Percentiles rank a stretch among this genome's conserved stretches.
Conservation (phyloP, 2,797 vertebrate species). For the Aratinga solstitialis region DNA sequence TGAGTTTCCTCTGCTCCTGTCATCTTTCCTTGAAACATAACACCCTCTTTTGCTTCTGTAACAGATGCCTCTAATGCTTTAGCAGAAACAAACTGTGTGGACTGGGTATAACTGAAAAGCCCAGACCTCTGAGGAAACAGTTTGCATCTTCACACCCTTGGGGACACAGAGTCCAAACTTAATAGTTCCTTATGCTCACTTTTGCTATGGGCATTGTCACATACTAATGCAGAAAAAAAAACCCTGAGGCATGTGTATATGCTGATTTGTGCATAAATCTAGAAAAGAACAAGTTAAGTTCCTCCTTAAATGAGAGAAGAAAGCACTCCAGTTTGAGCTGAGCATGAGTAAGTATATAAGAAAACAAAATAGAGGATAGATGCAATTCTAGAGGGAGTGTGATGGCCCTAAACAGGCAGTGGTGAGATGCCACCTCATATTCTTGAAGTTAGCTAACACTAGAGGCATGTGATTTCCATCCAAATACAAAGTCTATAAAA, state of each 20-base stretch:
- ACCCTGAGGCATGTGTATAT: not conserved
- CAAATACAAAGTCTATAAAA: not conserved
- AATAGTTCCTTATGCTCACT: not conserved
- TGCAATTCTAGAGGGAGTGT: not conserved
- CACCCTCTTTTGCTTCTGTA: not conserved
- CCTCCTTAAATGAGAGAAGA: not conserved
- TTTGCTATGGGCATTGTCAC: not conserved
- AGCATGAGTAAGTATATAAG: not conserved
- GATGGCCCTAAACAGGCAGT: not conserved
- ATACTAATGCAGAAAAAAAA: not conserved
- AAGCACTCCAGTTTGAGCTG: not conserved
- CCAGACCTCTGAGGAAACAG: not conserved
- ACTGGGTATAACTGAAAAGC: not conserved
- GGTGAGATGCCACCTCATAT: not conserved
- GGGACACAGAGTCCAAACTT: not conserved
- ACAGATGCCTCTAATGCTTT: not conserved
- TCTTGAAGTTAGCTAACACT: not conserved
- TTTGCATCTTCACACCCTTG: not conserved
- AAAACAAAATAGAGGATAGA: not conserved
- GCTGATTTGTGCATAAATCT: not conserved
- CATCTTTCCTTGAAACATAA: not conserved
- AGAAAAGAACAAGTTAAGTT: not conserved
- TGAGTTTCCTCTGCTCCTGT: not conserved
- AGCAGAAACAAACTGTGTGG: not conserved
- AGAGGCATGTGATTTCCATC: not conserved